Base-by-base conservation (phyloP, 1,140 invertebrate genomes). In the Meloidogyne hapla region DNA sequence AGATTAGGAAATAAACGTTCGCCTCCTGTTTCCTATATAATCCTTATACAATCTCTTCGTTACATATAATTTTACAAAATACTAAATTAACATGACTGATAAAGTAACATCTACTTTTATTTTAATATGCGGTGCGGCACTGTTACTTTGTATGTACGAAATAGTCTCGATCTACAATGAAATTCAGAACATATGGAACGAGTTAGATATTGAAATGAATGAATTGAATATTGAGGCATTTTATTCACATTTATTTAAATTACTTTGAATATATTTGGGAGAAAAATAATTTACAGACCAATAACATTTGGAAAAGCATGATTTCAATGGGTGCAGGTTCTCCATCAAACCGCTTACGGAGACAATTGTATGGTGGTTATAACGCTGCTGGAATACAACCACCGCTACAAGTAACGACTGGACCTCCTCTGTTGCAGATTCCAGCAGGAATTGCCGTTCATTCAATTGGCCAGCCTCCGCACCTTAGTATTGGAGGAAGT, bases 351-450 rank as follows among this genome's bases (percentile, higher is more conserved):
- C 84, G 84, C 67, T 70, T 75, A 26, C 80, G 84, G 10, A 84
- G 84, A 77, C 81, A 87, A 79, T 82, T 80, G 6, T 85, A 85
- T 69, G 84, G 85, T 56, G 84, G 84, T n/a, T 84, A 84, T 67
- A 82, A 82, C 8, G 80, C 80, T 8, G 69, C 69, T n/a, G 73
- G 73, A 63, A 3, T 25, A 12, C 73, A 74, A 63, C 9, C 10
- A 15, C 40, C 12, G 25, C 13, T 18, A 23, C 28, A 33, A 61
- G 0, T 45, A 63, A 18, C 12, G 25, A 26, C 42, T 42, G 26
- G 42, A 10, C 45, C 28, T 15, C 70, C 42, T 25, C 23, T 75
- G 25, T 45, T 40, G 28, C 33, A 28, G 25, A 28, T 45, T 63
- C 42, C 45, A 0, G 40, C 9, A 68, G 61, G 40, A 18, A 26